Base-by-base conservation (phyloP, 2,888 invertebrate genomes). In the Blastobasis adustella region DNA sequence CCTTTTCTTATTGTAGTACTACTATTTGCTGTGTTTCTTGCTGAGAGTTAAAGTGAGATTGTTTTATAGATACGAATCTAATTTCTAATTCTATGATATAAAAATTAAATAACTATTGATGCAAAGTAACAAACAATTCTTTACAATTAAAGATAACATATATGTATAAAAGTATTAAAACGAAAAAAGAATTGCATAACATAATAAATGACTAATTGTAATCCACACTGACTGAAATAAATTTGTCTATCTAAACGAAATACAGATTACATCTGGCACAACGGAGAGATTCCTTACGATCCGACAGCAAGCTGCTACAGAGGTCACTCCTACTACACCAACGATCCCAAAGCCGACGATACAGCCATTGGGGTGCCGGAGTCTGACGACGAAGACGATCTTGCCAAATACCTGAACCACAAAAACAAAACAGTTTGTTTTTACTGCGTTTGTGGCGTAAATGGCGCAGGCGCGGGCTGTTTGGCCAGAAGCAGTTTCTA, bases 181-280 rank as follows among this genome's bases (percentile, higher is more conserved):
- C 23, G 23, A n/a, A n/a, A n/a, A n/a, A n/a, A n/a, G 23, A 23
- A 23, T 23, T 23, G 23, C 23, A 23, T 23, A 23, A 23, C 23
- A 23, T 23, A 23, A 23, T 23, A 23, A 23, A 23, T 23, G 2
- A 23, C 23, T 23, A 23, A 23, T 23, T 2, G 23, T 23, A 23
- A 23, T 23, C 23, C 23, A 23, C 23, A 23, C 23, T 23, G 23
- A 23, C 23, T 23, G 23, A 23, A 23, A 23, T 23, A 23, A 23
- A 23, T 23, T 23, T 23, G 23, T 23, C 23, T 23, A 23, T 23
- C 23, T 23, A 23, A 23, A n/a, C 52, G 38, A 49, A 57, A 52
- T 51, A 47, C 76, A 85, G 86, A 87, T 76, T 76, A 76, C 59
- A 61, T 86, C 48, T 86, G 83, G 83, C 83, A 85, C 66, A 71